Evolutionary conservation across 1,140 invertebrate species (phyloP).

Genomic region (Calliphora vicina): DNA sequence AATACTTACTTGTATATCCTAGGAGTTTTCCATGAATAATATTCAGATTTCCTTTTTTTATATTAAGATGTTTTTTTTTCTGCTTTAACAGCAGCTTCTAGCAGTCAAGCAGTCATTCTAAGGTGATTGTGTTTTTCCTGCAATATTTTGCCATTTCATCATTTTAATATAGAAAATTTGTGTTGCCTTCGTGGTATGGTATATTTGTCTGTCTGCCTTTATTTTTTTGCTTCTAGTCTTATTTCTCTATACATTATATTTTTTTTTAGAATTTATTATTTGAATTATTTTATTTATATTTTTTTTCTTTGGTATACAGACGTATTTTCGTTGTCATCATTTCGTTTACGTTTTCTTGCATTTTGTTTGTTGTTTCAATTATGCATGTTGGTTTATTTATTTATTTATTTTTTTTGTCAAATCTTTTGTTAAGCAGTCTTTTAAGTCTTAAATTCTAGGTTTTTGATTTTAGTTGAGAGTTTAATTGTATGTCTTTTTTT

Average conservation of each 20-base stretch:
- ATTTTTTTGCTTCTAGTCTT: background rate
- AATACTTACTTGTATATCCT: background rate
- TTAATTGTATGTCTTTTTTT: too few relatives aligned
- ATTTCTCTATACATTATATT: background rate
- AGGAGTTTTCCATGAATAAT: background rate
- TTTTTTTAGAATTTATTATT: background rate
- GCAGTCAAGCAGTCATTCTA: slow-evolving; percentile 24
- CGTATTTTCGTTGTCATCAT: background rate
- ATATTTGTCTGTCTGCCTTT: background rate
- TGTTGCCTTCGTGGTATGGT: background rate
- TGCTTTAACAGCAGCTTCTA: background rate
- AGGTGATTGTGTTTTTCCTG: slow-evolving; percentile 13
- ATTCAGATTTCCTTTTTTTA: background rate
- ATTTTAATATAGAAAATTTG: slow-evolving; percentile 6
- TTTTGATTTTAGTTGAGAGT: background rate
- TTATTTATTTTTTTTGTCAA: background rate
- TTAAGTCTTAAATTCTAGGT: background rate
- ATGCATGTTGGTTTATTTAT: background rate
- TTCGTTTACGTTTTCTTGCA: background rate
- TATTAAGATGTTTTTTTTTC: background rate
- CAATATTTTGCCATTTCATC: slow-evolving; percentile 33
- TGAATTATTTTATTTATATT: background rate
- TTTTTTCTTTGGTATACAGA: background rate
- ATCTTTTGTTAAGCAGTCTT: background rate
- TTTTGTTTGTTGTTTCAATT: slow-evolving; percentile 8